Percentiles rank a stretch among this genome's conserved stretches.
phyloP scores from a whole-genome alignment of 2,113 vertebrate genomes.

The Cavia porcellus region DNA sequence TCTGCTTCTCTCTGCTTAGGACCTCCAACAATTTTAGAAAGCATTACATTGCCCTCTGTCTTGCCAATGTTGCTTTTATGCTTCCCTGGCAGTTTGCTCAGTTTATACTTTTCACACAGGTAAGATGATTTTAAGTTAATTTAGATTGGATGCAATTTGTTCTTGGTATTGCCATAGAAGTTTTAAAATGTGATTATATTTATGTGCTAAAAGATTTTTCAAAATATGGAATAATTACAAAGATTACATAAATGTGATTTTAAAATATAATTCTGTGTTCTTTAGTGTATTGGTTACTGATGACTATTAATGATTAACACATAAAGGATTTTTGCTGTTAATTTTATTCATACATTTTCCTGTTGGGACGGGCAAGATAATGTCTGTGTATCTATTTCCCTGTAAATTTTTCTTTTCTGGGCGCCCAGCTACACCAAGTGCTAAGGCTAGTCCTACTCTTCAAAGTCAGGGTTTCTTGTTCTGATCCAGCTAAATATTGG shows the following conservation, averaged over 20 bases:
- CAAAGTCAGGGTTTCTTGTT: not conserved
- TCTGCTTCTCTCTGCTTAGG: conserved; percentile 87
- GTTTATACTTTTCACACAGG: conserved; percentile 98
- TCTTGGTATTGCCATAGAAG: not conserved
- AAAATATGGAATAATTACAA: not conserved
- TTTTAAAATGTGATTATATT: not conserved
- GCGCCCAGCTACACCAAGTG: not conserved
- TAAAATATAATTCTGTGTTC: not conserved
- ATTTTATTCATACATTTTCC: conserved; percentile 33
- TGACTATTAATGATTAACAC: not conserved
- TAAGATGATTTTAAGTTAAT: conserved; percentile 81
- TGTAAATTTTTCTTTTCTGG: not conserved
- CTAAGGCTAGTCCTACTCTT: not conserved
- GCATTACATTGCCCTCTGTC: conserved; percentile 91
- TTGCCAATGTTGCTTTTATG: conserved; percentile 96
- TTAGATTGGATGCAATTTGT: not conserved
- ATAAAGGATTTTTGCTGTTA: not conserved
- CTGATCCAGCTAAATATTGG: not conserved
- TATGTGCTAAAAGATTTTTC: not conserved
- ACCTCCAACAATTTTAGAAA: conserved; percentile 86
- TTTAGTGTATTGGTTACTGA: not conserved
- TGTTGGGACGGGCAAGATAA: not conserved
- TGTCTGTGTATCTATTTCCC: not conserved
- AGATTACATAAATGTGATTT: not conserved
- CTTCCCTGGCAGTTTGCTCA: conserved; percentile 99